Evolutionary conservation across 2,888 invertebrate species (phyloP).

Genomic region (Melieria picta): DNA sequence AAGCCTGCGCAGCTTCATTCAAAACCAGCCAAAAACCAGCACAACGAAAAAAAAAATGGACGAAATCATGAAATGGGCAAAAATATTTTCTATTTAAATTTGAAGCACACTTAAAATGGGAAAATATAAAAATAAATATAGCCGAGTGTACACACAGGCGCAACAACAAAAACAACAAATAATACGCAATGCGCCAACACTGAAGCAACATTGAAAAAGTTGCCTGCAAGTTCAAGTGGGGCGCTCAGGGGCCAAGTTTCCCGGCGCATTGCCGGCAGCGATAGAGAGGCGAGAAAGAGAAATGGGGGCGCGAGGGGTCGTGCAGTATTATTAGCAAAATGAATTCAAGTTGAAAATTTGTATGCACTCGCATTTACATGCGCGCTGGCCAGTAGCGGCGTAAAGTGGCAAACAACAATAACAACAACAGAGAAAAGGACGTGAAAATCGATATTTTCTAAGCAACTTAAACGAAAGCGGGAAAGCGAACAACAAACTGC

Average conservation of each 20-base stretch:
- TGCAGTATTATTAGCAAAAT: background rate
- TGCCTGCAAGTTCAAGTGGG: constrained; percentile 34
- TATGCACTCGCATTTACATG: too few species aligned
- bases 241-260: constrained; percentile 1
- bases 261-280: background rate
- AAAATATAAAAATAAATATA: constrained; percentile 3
- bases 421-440: too few species aligned
- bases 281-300: too few species aligned
- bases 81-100: constrained; percentile 38
- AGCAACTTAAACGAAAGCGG: background rate
- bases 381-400: too few species aligned
- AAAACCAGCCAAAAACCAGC: constrained; percentile 1
- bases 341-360: constrained; percentile 16
- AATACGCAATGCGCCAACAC: too few species aligned
- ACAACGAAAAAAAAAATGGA: background rate
- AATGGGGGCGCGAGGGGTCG: too few species aligned
- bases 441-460: constrained; percentile 4
- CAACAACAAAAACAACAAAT: constrained; percentile 2
- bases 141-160: background rate
- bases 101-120: constrained; percentile 34
- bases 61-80: background rate
- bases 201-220: constrained; percentile 31
- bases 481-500: background rate
- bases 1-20: background rate
- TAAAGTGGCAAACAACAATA: too few species aligned